Evolutionary conservation across 2,113 vertebrate genomes (phyloP).

Genomic region (Chamaetylas fuelleborni): DNA sequence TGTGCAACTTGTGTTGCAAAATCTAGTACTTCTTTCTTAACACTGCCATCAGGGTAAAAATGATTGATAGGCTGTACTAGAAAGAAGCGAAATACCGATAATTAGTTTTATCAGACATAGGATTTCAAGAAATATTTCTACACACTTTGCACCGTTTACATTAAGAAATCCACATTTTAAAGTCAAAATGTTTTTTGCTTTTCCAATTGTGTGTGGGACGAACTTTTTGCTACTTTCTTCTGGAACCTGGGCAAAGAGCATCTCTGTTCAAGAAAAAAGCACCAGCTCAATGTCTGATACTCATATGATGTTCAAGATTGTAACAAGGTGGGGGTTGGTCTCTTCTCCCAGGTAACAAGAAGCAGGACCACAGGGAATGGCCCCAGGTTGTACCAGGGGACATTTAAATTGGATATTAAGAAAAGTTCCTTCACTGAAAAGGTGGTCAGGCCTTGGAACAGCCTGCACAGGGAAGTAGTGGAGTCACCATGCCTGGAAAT

Average conservation of each 20-base stretch:
- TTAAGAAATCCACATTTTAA: not conserved
- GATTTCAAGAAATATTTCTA: not conserved
- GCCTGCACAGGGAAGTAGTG: not conserved
- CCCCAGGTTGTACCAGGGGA: not conserved
- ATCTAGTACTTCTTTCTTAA: not conserved
- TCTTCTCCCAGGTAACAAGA: not conserved
- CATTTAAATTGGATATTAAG: not conserved
- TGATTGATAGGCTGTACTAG: not conserved
- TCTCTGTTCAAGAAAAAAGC: not conserved
- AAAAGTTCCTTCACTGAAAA: not conserved
- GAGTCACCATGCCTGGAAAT: not conserved
- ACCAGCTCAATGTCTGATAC: not conserved
- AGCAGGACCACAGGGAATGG: not conserved
- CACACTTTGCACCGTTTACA: fast-evolving
- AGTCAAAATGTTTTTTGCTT: not conserved
- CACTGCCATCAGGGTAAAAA: fast-evolving
- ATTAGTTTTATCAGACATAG: not conserved
- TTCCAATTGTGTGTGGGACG: not conserved
- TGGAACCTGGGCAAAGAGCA: not conserved
- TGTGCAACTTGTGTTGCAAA: not conserved
- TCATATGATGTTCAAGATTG: not conserved
- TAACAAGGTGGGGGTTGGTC: not conserved
- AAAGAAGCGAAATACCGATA: not conserved
- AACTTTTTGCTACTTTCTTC: not conserved
- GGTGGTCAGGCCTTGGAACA: not conserved